Conservation (phyloP, 2,113 vertebrate genomes). For the Aegotheles bennettii region DNA sequence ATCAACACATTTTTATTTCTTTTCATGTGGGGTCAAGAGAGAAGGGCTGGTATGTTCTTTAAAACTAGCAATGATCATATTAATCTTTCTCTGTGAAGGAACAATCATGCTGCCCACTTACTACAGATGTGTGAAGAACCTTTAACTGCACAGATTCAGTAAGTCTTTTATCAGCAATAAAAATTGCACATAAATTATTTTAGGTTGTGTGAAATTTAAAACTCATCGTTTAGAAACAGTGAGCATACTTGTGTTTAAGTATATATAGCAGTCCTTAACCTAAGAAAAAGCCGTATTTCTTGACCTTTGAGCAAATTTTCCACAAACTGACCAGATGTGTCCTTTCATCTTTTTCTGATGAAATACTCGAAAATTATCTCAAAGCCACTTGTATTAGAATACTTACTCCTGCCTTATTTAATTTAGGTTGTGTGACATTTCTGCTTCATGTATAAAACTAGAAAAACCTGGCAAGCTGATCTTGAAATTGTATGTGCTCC, state of each 20-base stretch:
- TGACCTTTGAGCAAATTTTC: not conserved
- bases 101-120: not conserved
- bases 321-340: not conserved
- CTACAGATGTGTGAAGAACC: not conserved
- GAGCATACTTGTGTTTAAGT: not conserved
- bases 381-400: not conserved
- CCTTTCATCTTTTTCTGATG: not conserved
- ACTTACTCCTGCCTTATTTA: not conserved
- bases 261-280: not conserved
- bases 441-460: not conserved
- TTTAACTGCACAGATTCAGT: not conserved
- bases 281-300: not conserved
- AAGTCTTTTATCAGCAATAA: not conserved
- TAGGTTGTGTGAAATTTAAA: not conserved
- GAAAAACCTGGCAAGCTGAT: slow-evolving; percentile 6
- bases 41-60: not conserved
- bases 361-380: not conserved
- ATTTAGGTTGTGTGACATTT: slow-evolving; percentile 8
- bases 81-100: not conserved
- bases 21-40: not conserved
- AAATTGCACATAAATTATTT: not conserved
- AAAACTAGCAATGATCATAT: not conserved
- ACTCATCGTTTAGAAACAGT: not conserved
- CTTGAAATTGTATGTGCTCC: slow-evolving; percentile 1
- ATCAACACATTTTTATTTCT: not conserved